These are phyloP conservation scores for Jacana jacana DNA, from an alignment of 2,113 vertebrate species.

Conservation along the genomic window DNA sequence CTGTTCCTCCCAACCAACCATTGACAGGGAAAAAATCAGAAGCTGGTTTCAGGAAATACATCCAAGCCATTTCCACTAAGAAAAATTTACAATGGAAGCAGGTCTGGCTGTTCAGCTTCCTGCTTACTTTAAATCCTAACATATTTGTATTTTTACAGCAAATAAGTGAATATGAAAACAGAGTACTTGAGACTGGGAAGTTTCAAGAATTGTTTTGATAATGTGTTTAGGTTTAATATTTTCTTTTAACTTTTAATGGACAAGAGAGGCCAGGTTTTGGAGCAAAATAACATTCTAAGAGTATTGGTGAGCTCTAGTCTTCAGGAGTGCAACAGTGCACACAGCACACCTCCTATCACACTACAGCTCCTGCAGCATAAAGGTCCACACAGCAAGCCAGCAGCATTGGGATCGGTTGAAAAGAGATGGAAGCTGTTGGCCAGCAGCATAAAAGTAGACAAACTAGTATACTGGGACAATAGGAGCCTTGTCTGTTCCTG, in stretches of 20 bases:
- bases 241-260: neutral
- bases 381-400: neutral
- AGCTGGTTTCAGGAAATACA: slow-evolving; percentile 4
- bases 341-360: neutral
- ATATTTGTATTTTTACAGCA: neutral
- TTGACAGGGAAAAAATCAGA: neutral
- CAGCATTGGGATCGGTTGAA: neutral
- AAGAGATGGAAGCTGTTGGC: neutral
- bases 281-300: neutral
- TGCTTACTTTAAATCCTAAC: neutral
- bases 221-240: neutral
- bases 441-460: neutral
- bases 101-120: neutral
- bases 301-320: neutral
- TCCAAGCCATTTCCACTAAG: neutral
- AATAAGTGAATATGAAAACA: neutral
- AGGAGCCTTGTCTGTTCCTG: neutral
- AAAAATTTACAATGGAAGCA: slow-evolving; percentile 23
- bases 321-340: neutral
- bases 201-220: neutral
- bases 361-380: neutral
- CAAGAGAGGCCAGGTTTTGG: neutral
- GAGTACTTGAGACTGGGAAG: neutral
- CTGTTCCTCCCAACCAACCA: neutral
- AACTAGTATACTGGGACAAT: neutral